phyloP scores from a whole-genome alignment of 1,140 invertebrate species.

The Euschistus heros region DNA sequence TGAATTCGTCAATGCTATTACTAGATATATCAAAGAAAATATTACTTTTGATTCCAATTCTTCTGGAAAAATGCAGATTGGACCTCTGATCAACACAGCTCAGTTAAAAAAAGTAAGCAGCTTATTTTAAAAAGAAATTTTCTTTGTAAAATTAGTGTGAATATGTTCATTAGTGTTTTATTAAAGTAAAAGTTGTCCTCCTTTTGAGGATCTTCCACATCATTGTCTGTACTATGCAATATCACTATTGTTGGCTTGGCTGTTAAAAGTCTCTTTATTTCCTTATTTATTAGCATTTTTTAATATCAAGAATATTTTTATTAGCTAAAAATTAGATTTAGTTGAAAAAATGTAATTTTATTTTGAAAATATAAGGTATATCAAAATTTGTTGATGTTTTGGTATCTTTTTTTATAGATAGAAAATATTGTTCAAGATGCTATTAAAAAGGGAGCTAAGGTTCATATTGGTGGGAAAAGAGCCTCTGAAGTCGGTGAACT shows the following conservation, averaged over 20 bases:
- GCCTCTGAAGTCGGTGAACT: conserved; percentile 52
- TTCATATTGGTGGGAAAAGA: conserved; percentile 70
- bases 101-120: conserved; percentile 65
- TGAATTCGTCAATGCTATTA: conserved; percentile 67
- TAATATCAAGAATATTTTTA: neutral
- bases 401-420: conserved; percentile 39
- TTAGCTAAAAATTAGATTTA: neutral
- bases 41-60: conserved; percentile 46
- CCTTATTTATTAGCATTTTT: too few species aligned
- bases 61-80: conserved; percentile 34
- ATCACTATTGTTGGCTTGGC: too few species aligned
- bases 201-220: too few species aligned
- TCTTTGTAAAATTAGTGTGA: too few species aligned
- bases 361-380: neutral
- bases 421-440: conserved; percentile 72
- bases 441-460: conserved; percentile 68
- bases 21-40: conserved; percentile 67
- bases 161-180: too few species aligned
- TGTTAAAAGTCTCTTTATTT: too few species aligned
- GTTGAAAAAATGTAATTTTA: conserved; percentile 3
- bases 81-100: conserved; percentile 82
- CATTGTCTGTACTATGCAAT: too few species aligned
- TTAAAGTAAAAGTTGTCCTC: too few species aligned
- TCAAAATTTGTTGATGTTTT: conserved; percentile 5
- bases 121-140: too few species aligned